Conservation (phyloP, 2,797 vertebrate species). For the Chaetodon trifasciatus region DNA sequence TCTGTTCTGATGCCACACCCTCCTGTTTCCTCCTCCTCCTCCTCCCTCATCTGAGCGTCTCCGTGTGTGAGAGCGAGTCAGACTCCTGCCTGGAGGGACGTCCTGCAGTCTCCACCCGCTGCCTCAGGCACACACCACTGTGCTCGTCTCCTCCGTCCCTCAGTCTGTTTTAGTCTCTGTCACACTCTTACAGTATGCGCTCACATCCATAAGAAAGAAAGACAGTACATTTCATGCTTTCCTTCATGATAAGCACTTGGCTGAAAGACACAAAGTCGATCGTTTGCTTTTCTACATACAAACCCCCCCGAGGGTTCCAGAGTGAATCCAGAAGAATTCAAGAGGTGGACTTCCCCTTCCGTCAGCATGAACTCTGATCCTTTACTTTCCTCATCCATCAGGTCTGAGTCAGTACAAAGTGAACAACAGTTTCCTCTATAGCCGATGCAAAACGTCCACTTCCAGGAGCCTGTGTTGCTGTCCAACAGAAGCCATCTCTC, state of each 20-base stretch:
- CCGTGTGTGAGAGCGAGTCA: slow-evolving; percentile 52
- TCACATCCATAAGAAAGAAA: background rate
- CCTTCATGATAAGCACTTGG: background rate
- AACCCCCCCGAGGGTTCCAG: background rate
- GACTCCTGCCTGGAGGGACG: slow-evolving; percentile 62
- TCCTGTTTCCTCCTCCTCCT: slow-evolving; percentile 52
- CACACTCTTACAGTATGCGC: slow-evolving; percentile 13
- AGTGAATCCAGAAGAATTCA: slow-evolving; percentile 15
- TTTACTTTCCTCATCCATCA: slow-evolving; percentile 29
- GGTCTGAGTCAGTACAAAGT: slow-evolving; percentile 23
- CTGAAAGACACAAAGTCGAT: slow-evolving; percentile 1
- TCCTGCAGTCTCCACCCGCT: slow-evolving; percentile 67
- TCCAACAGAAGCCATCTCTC: slow-evolving; percentile 33
- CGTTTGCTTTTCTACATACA: background rate
- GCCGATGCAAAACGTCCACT: slow-evolving; percentile 34
- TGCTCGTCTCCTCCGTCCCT: slow-evolving; percentile 33
- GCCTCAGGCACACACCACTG: slow-evolving; percentile 61
- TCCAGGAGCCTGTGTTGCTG: slow-evolving; percentile 21
- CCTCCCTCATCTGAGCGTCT: slow-evolving; percentile 59
- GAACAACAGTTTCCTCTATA: slow-evolving; percentile 39
- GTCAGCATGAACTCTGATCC: slow-evolving; percentile 22
- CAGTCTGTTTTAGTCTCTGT: slow-evolving; percentile 24
- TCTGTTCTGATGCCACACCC: slow-evolving; percentile 72
- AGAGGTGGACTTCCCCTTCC: slow-evolving; percentile 15
- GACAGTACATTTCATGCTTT: background rate